Conservation (phyloP, 2,797 vertebrate genomes). For the Eulemur coronatus region DNA sequence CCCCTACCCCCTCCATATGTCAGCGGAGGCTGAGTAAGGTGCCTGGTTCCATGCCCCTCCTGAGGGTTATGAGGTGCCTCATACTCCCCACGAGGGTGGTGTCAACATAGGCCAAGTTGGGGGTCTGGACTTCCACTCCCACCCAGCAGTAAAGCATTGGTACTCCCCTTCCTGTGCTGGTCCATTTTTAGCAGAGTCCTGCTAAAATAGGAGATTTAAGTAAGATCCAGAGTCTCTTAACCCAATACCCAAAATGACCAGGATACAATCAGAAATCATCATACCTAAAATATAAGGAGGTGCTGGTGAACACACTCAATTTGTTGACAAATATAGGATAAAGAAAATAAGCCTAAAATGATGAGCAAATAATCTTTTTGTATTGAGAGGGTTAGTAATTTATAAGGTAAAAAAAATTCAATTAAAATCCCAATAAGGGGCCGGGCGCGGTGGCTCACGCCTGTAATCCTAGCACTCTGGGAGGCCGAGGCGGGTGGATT, state of each 20-base stretch:
- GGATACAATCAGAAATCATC: background rate
- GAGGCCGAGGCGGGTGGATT: too few relatives aligned
- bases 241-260: background rate
- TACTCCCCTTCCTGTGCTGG: background rate
- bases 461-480: too few relatives aligned
- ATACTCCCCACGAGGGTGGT: background rate
- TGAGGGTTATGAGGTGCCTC: background rate
- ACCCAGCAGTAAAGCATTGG: background rate
- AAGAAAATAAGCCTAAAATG: background rate
- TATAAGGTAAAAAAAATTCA: constrained; percentile 48
- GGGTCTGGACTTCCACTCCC: background rate
- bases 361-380: constrained; percentile 11
- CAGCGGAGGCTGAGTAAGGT: background rate
- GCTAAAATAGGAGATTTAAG: background rate
- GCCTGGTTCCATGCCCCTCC: background rate
- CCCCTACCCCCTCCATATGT: too few relatives aligned
- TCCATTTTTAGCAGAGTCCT: background rate
- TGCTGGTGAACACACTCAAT: background rate
- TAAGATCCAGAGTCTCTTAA: background rate
- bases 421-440: constrained; percentile 57
- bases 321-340: background rate
- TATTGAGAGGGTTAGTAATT: constrained; percentile 15
- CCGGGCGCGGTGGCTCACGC: too few relatives aligned
- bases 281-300: background rate
- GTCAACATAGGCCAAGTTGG: background rate